Evolutionary conservation across 2,113 vertebrate genomes (phyloP).

Genomic region (Oncorhynchus clarkii): DNA sequence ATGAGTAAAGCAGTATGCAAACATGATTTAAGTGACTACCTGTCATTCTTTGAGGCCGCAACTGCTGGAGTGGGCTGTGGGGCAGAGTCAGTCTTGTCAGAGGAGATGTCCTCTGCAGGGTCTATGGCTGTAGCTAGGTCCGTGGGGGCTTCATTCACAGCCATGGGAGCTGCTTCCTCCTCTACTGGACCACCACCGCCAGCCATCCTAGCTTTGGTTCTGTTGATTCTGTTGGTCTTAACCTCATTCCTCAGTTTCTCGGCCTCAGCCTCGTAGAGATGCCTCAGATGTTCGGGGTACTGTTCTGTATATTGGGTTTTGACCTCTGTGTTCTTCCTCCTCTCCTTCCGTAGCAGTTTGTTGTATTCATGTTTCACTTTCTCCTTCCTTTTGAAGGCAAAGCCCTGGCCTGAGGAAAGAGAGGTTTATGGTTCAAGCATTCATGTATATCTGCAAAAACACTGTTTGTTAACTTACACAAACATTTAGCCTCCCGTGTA

Average conservation of each 20-base stretch:
- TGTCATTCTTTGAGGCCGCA: neutral
- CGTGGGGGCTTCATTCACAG: conserved; percentile 8
- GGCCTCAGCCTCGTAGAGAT: conserved; percentile 90
- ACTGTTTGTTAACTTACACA: no score
- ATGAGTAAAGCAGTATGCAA: no score
- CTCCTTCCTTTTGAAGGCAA: conserved; percentile 86
- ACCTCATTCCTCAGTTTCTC: conserved; percentile 77
- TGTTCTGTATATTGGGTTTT: conserved; percentile 71
- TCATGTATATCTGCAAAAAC: no score
- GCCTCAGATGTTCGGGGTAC: conserved; percentile 91
- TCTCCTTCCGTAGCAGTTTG: conserved; percentile 78
- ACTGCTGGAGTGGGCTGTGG: conserved; percentile 4
- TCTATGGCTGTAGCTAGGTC: neutral
- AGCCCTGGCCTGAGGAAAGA: conserved; percentile 81
- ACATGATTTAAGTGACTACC: neutral
- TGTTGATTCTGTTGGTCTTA: conserved; percentile 55
- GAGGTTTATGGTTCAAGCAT: neutral
- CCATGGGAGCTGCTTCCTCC: conserved; percentile 20
- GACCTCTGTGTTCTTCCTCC: conserved; percentile 35
- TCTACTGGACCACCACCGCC: conserved; percentile 24
- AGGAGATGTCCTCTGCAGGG: neutral
- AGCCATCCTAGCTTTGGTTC: conserved; percentile 45
- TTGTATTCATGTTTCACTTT: conserved; percentile 85
- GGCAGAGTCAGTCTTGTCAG: neutral
- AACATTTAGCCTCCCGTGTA: no score